Conservation (phyloP, 2,113 vertebrate genomes). For the Parotia lawesii region DNA sequence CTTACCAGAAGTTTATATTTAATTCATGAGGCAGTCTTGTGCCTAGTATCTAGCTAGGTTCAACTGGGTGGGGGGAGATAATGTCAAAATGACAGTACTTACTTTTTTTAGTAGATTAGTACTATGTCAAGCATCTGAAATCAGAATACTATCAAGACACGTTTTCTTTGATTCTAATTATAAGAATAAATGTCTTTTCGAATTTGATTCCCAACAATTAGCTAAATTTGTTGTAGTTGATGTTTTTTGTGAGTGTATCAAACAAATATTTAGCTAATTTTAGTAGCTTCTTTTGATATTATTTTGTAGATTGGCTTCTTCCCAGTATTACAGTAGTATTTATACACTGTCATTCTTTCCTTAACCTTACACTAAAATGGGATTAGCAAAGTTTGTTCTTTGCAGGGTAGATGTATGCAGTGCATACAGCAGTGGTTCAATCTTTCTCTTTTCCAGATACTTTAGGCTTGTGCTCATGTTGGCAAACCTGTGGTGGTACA, state of each 20-base stretch:
- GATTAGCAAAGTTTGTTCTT: not conserved
- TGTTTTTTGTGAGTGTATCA: not conserved
- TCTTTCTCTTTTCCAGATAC: not conserved
- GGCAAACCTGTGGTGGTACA: not conserved
- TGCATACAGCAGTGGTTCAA: not conserved
- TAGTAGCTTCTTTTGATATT: not conserved
- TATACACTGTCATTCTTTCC: not conserved
- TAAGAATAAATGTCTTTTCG: not conserved
- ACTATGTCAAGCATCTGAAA: not conserved
- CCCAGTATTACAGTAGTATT: not conserved
- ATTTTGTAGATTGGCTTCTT: not conserved
- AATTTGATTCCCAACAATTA: not conserved
- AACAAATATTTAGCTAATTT: not conserved
- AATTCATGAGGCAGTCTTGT: not conserved
- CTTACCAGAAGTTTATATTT: conserved; percentile 11
- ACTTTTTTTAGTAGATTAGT: not conserved
- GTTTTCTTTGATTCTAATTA: not conserved
- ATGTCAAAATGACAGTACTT: not conserved
- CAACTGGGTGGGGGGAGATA: not conserved
- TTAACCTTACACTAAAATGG: not conserved
- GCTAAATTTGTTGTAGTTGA: not conserved
- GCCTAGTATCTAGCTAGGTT: not conserved
- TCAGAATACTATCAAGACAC: not conserved
- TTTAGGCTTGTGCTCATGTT: not conserved
- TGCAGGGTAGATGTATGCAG: not conserved